phyloP scores from a whole-genome alignment of 2,797 vertebrate species.

The Poecilia velifera region DNA sequence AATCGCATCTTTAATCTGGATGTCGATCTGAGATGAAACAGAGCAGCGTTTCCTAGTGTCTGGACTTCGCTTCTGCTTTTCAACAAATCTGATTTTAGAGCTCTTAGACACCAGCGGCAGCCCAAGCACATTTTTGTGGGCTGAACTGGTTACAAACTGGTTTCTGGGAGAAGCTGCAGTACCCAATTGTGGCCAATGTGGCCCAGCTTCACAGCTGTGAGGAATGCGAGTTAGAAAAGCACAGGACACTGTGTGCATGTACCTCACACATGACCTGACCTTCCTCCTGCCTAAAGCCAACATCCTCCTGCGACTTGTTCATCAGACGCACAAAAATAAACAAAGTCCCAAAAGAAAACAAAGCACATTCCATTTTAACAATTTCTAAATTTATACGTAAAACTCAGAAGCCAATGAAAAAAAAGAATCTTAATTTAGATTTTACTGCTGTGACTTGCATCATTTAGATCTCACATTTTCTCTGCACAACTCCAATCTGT shows the following conservation, averaged over 20 bases:
- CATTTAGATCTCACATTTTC: background rate
- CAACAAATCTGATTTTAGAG: conserved; percentile 10
- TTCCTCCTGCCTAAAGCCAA: conserved; percentile 25
- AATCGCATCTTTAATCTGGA: conserved; percentile 88
- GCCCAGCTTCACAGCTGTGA: conserved; percentile 25
- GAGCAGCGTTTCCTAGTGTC: background rate
- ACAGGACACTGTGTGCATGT: conserved; percentile 13
- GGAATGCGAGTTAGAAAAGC: conserved; percentile 38
- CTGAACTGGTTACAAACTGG: conserved; percentile 20
- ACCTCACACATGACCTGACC: conserved; percentile 37
- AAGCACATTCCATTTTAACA: background rate
- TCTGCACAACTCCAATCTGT: background rate
- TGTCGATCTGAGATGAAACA: conserved; percentile 84
- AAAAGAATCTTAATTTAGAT: conserved; percentile 1
- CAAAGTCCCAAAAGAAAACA: conserved; percentile 15
- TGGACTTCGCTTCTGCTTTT: conserved; percentile 6
- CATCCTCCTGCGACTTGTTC: conserved; percentile 22
- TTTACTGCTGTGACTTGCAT: background rate
- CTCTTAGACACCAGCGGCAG: conserved; percentile 15
- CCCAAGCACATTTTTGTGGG: conserved; percentile 36
- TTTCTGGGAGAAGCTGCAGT: conserved; percentile 32
- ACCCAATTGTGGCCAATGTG: conserved; percentile 25
- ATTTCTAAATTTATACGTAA: conserved; percentile 9
- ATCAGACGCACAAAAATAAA: conserved; percentile 5
- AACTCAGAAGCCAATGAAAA: background rate